Evolutionary conservation across 1,140 invertebrate genomes (phyloP), one percentile per base, ranked within the genome.

Genomic region (Drosophila miranda): DNA sequence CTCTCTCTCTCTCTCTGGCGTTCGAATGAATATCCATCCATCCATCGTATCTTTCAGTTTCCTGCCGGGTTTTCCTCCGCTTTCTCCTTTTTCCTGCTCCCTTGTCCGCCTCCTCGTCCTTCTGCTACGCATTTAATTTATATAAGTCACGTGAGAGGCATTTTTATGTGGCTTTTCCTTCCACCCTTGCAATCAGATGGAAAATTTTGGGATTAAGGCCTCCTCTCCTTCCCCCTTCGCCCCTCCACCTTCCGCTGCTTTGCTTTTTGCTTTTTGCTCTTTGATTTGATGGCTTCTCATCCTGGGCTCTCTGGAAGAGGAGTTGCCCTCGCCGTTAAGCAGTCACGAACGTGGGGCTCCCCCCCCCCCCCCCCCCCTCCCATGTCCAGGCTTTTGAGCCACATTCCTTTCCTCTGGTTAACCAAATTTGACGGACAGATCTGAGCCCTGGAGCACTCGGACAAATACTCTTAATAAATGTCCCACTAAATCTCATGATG

Each of bases 81-180:
- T 23, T 45, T 13, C 9, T 3, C 34, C 30, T 34, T 16, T 16
- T 16, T 16, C 1, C 30, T 34, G 9, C 34, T 11, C 34, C 34
- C 2, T 5, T 5, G 19, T 26, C 5, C 4, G 23, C 3, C 34
- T 13, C 11, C 34, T 13, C 50, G 21, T 9, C 11, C 6, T 43
- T 21, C 16, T 42, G 26, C 30, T 68, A 68, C 73, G 57, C 78
- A 81, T 81, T 81, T 81, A 72, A 81, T 81, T 81, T 81, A 76
- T 81, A 81, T 62, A 81, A 81, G 73, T 81, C 78, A 81, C 78
- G 78, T 81, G 78, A 81, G 78, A 62, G 52, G 73, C 62, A 81
- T 81, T 80, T 80, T 79, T 79, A 78, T 78, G 62, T 23, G 45
- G 42, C 21, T 53, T 14, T 26, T 9, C 9, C 19, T 30, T 19